phyloP scores from a whole-genome alignment of 2,888 invertebrate genomes.

The Neuroscelio doddi region DNA sequence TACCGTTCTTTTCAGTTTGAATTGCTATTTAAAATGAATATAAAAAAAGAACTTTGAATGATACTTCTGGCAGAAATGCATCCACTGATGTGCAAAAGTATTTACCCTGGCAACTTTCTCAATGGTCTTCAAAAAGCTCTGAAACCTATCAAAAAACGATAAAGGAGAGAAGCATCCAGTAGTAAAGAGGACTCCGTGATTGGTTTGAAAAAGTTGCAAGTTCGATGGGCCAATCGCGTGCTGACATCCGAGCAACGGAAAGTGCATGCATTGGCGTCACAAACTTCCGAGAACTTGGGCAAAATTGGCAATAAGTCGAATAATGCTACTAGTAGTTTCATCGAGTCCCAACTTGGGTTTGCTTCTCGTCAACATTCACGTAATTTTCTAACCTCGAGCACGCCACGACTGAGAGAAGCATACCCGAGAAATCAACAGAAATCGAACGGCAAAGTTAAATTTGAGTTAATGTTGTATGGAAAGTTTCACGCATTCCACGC shows the following conservation, averaged over 20 bases:
- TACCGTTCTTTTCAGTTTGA: too few relatives aligned
- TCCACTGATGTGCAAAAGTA: conserved; percentile 10
- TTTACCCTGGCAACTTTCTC: conserved; percentile 29
- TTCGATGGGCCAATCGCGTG: conserved; percentile 15
- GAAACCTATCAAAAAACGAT: conserved; percentile 15
- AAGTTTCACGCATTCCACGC: too few relatives aligned
- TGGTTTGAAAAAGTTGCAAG: conserved; percentile 33
- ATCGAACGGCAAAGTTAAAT: too few relatives aligned
- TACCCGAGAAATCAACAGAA: too few relatives aligned
- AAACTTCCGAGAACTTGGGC: conserved; percentile 4
- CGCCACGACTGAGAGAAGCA: conserved; percentile 29
- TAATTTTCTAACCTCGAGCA: conserved; percentile 27
- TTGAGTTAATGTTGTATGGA: too few relatives aligned
- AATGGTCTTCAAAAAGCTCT: conserved; percentile 30
- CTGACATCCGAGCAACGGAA: too few relatives aligned
- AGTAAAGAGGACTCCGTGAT: conserved; percentile 20
- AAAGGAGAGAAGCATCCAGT: background rate
- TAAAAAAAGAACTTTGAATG: too few relatives aligned
- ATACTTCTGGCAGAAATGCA: too few relatives aligned
- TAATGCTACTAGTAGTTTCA: conserved; percentile 37
- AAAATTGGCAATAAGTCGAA: conserved; percentile 43
- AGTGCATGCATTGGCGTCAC: too few relatives aligned
- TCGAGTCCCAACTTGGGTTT: conserved; percentile 28
- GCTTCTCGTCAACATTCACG: conserved; percentile 26
- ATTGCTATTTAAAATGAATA: too few relatives aligned